phyloP scores from a whole-genome alignment of 2,113 vertebrate species.

The Benitochromis conjunctus region DNA sequence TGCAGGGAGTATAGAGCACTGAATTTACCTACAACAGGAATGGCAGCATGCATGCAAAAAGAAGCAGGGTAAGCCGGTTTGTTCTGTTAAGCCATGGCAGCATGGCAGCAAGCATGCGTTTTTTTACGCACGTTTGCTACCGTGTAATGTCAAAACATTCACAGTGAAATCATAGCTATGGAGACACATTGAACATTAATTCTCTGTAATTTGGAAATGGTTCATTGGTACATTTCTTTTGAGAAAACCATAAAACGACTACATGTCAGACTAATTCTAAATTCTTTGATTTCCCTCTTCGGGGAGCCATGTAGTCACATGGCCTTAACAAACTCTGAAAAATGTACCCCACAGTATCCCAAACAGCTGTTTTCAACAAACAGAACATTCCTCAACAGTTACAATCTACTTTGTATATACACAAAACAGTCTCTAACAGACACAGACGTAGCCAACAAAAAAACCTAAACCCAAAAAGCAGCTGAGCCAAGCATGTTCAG shows the following conservation, averaged over 20 bases:
- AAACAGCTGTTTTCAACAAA: neutral
- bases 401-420: constrained; percentile 38
- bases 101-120: neutral
- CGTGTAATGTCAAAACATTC: neutral
- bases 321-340: neutral
- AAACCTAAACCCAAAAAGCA: neutral
- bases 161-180: neutral
- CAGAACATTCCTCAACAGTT: neutral
- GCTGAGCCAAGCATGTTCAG: constrained; percentile 7
- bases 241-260: accelerated
- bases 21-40: neutral
- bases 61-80: neutral
- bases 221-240: neutral
- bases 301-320: neutral
- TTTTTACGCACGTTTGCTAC: neutral
- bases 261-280: accelerated
- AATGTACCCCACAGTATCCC: neutral
- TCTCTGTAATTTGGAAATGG: neutral
- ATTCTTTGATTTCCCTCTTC: neutral
- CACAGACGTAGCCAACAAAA: neutral
- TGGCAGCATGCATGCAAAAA: neutral
- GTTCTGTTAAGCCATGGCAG: neutral
- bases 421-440: constrained; percentile 19
- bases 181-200: neutral
- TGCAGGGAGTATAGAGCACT: neutral